Base-by-base conservation (phyloP, 1,140 invertebrate species). In the Tribolium madens region DNA sequence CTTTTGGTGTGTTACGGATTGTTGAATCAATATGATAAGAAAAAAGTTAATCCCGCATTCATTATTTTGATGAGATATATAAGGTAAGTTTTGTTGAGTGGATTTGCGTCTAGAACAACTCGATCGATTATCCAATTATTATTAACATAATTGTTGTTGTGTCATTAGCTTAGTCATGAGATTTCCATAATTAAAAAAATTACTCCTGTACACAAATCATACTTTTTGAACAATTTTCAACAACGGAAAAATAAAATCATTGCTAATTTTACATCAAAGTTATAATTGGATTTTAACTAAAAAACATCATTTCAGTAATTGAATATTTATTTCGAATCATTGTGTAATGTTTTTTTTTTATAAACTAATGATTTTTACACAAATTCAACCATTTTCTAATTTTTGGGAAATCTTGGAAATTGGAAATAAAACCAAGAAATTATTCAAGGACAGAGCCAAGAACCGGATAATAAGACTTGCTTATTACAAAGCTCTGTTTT, bases 31-130 rank as follows among this genome's bases (percentile, higher is more conserved):
- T 84, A 88, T 36, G 84, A 86, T 10, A 86, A 87, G 75, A 83
- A 78, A 57, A 21, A 86, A 72, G 82, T 87, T 0, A 85, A 87
- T 84, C 83, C 87, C 6, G 80, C 84, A 69, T 78, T 88, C 2
- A 79, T 89, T 2, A 86, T 90, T 14, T 76, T 91, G 10, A 86
- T 87, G 76, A 82, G 89, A 85, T 89, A 90, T 83, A 77, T 89
- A 2, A 87, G 89, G 89, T 89, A 86, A 82, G 79, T 60, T 3
- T 10, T 13, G 3, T 12, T 33, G 14, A 64, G 17, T 21, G 14
- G 14, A 57, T 18, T 57, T 57, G 17, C 52, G 14, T 17, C 15
- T 57, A n/a, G 15, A 57, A 57, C 7, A 18, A 57, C 10, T 57
- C 36, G 36, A 42, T 42, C 36, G 52, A 57, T 57, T 57, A 57